Evolutionary conservation across 2,888 invertebrate genomes (phyloP), one percentile per base, ranked within the genome.

Genomic region (Atethmia centrago): DNA sequence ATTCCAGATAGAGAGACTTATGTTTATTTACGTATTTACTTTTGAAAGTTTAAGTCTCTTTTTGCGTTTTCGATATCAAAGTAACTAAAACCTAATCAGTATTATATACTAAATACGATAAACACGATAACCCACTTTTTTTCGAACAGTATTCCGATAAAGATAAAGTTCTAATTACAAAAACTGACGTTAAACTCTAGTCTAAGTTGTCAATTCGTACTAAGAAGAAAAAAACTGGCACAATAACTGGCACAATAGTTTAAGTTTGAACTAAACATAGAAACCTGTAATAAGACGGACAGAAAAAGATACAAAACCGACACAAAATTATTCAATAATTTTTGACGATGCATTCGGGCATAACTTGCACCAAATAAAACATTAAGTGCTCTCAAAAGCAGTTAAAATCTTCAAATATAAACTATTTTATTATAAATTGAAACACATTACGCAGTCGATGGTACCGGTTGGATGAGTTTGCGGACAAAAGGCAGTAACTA

Each of bases 401-500:
- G 45, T 66, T 68, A 49, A 72, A 73, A 75, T 70, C 51, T 56
- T 66, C 53, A 74, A 71, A 65, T 36, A 62, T 69, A 75, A 75
- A 83, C 51, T 59, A 71, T 78, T 71, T 65, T 74, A 74, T 58
- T 36, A 84, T 74, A 68, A 64, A 79, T 66, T 72, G 64, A 59
- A 86, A 74, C 63, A 78, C 78, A 77, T 84, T 79, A 77, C 69
- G 56, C 12, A 66, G 63, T 56, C 79, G 71, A 82, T 85, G 61
- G 66, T 36, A 63, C 47, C 71, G 56, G 74, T 65, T 75, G 82
- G 67, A 70, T 79, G 63, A 61, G 56, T 74, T 79, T 76, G 63
- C 74, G 62, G 77, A 83, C 80, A 83, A 87, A 87, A 85, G 74
- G 66, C 61, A 55, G 45, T n/a, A 65, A 51, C 45, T 36, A 86